These are phyloP conservation scores for Harpalus rufipes DNA, from an alignment of 2,888 invertebrate species.

Conservation along the genomic window DNA sequence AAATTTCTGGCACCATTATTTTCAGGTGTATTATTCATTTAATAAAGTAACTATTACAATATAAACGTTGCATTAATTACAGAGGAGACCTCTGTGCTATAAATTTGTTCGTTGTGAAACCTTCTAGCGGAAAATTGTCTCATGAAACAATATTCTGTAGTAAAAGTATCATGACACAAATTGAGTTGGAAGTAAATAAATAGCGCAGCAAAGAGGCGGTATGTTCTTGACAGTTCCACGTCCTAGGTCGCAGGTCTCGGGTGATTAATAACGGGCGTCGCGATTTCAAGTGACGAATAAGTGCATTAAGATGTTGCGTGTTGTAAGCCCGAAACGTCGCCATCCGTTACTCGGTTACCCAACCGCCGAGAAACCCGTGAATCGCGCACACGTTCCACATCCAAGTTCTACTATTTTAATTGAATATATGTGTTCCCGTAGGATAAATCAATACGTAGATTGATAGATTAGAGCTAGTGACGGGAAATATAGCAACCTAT, in stretches of 20 bases:
- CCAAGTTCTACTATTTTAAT: slow-evolving; percentile 4
- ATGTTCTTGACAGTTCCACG: slow-evolving; percentile 18
- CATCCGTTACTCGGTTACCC: slow-evolving; percentile 59
- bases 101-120: not conserved
- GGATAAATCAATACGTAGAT: not conserved
- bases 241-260: slow-evolving; percentile 12
- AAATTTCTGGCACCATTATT: not conserved
- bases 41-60: not conserved
- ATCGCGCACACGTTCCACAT: not conserved
- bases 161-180: slow-evolving; percentile 15
- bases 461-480: not conserved
- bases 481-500: not conserved
- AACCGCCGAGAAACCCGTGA: not conserved
- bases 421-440: not conserved
- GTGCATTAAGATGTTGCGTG: slow-evolving; percentile 66
- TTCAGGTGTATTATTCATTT: not conserved
- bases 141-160: not conserved
- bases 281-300: slow-evolving; percentile 66
- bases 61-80: not conserved
- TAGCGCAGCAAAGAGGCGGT: slow-evolving; percentile 17
- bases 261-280: slow-evolving; percentile 59
- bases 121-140: not conserved
- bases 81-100: not conserved
- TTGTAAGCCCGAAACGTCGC: slow-evolving; percentile 59
- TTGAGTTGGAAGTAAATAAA: slow-evolving; percentile 15